A percentile compares a stretch with the other conserved stretches of the same genome.
These are phyloP conservation scores for Halcyon malimbica DNA, from an alignment of 2,113 vertebrate genomes.

Conservation along the genomic window DNA sequence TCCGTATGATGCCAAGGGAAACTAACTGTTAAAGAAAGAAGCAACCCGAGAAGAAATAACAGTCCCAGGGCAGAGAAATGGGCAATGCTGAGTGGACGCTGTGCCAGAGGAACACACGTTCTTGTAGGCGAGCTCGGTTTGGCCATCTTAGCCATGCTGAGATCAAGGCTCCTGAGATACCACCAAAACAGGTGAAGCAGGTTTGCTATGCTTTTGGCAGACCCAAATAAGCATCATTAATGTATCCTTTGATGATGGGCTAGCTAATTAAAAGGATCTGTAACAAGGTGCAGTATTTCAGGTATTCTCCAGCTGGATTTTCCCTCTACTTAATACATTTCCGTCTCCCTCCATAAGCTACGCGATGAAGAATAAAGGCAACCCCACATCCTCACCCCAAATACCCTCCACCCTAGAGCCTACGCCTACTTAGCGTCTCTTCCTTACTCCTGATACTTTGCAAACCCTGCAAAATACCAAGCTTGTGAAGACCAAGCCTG, in stretches of 20 bases:
- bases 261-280: conserved; percentile 38
- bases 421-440: not conserved
- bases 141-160: not conserved
- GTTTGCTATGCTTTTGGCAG: not conserved
- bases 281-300: conserved; percentile 2
- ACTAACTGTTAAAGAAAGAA: not conserved
- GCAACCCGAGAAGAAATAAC: not conserved
- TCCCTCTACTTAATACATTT: not conserved
- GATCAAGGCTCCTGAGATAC: not conserved
- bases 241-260: not conserved
- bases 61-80: not conserved
- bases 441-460: not conserved
- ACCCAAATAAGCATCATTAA: not conserved
- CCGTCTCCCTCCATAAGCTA: not conserved
- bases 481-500: not conserved
- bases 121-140: not conserved
- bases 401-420: not conserved
- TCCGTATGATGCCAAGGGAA: not conserved
- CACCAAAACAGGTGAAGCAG: not conserved
- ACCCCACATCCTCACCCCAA: not conserved
- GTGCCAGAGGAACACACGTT: not conserved
- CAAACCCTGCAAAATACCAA: not conserved
- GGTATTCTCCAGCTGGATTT: not conserved
- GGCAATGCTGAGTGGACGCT: not conserved
- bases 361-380: not conserved